Conservation (phyloP, 1,140 invertebrate genomes). For the Galendromus occidentalis region DNA sequence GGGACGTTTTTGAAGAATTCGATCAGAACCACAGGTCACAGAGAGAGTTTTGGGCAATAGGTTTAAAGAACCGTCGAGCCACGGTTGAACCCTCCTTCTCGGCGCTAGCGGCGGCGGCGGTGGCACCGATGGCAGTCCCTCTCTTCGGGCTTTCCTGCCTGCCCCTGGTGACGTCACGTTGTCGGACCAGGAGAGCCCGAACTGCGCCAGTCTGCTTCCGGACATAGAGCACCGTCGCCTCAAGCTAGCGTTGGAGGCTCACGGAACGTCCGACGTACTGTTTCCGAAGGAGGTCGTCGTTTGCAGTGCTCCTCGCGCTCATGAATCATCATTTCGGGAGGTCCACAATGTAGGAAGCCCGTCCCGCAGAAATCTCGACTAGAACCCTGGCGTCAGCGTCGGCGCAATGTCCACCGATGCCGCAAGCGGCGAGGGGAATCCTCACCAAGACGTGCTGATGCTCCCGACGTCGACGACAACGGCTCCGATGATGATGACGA, state of each 20-base stretch:
- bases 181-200: constrained; percentile 7
- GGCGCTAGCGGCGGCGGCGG: too few relatives aligned
- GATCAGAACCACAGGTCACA: too few relatives aligned
- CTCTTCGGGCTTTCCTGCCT: background rate
- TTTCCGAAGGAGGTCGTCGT: background rate
- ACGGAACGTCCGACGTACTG: background rate
- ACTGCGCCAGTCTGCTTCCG: background rate
- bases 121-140: too few relatives aligned
- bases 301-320: too few relatives aligned
- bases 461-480: background rate
- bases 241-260: background rate
- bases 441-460: background rate
- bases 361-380: too few relatives aligned
- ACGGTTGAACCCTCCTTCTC: too few relatives aligned
- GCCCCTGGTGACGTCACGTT: constrained; percentile 1
- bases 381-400: too few relatives aligned
- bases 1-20: too few relatives aligned
- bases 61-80: too few relatives aligned
- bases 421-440: background rate
- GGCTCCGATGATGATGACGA: background rate
- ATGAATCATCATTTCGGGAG: too few relatives aligned
- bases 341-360: too few relatives aligned
- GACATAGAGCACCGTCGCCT: background rate
- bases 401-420: background rate
- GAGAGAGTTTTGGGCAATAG: too few relatives aligned